Conservation (phyloP, 2,888 invertebrate genomes). For the Aphidoletes aphidimyza region DNA sequence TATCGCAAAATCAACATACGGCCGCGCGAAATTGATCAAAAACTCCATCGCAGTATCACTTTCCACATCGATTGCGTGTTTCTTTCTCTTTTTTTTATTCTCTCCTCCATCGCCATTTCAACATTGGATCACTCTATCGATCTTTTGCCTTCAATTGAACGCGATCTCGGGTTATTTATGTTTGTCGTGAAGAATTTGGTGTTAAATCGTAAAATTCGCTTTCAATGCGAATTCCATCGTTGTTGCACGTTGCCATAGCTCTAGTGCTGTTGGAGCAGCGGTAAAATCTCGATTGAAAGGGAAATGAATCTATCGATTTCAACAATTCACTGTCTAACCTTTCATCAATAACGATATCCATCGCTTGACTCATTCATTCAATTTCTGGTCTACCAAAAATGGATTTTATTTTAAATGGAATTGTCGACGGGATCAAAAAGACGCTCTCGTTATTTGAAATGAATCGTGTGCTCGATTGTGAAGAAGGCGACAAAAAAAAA, state of each 20-base stretch:
- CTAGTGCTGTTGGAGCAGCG: too few relatives aligned
- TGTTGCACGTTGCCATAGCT: too few relatives aligned
- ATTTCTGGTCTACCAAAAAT: neutral
- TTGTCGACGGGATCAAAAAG: neutral
- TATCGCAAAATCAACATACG: conserved; percentile 44
- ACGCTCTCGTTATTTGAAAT: neutral
- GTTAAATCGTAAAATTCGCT: conserved; percentile 41
- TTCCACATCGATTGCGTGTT: conserved; percentile 46
- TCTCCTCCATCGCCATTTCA: neutral
- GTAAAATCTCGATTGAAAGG: neutral
- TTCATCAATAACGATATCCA: too few relatives aligned
- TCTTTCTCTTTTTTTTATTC: neutral
- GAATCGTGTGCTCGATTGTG: conserved; percentile 1
- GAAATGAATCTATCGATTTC: conserved; percentile 14
- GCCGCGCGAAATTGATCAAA: conserved; percentile 38
- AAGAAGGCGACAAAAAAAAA: neutral
- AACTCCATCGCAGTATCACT: conserved; percentile 22
- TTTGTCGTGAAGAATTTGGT: conserved; percentile 27
- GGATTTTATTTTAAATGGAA: neutral
- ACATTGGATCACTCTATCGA: neutral
- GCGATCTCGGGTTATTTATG: neutral
- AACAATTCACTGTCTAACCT: neutral
- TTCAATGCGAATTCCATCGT: neutral
- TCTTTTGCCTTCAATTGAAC: neutral
- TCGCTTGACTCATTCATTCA: too few relatives aligned